Base-by-base conservation (phyloP, 2,113 vertebrate genomes). In the Typhlomys cinereus region DNA sequence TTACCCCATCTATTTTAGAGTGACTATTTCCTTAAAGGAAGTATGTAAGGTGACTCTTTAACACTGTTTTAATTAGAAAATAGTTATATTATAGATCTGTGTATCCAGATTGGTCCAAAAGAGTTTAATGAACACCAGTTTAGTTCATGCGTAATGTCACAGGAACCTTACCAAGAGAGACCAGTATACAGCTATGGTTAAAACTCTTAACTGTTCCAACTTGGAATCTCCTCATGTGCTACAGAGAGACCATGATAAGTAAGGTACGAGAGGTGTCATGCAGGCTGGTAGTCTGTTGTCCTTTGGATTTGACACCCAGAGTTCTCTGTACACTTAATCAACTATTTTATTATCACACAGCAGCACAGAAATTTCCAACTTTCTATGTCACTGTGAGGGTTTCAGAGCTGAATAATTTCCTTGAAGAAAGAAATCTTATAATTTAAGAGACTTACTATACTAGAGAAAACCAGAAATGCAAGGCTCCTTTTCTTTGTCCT, bases 391-490 rank as follows among this genome's bases (percentile, higher is more conserved):
- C n/a, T n/a, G n/a, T n/a, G n/a, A n/a, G n/a, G n/a, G n/a, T 93
- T 89, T 92, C 31, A 66, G 20, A 81, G 78, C 17, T 34, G n/a
- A n/a, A n/a, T n/a, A n/a, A n/a, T n/a, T n/a, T n/a, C n/a, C n/a
- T n/a, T n/a, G n/a, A n/a, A n/a, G n/a, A n/a, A n/a, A n/a, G n/a
- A n/a, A n/a, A n/a, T n/a, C n/a, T n/a, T n/a, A n/a, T n/a, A n/a
- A n/a, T n/a, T n/a, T n/a, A n/a, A n/a, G n/a, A n/a, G n/a, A n/a
- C 39, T 75, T 54, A 46, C 48, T 79, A 78, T 34, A 11, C 36
- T n/a, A 34, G 50, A 93, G 92, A 90, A 74, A 93, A 74, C 36
- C 36, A 90, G 44, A 70, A 92, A 79, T 50, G 84, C 70, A 81
- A 73, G 27, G 10, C 23, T 92, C 12, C 75, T 31, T 84, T 94